Base-by-base conservation (phyloP, 2,888 invertebrate species). In the Melanargia galathea region DNA sequence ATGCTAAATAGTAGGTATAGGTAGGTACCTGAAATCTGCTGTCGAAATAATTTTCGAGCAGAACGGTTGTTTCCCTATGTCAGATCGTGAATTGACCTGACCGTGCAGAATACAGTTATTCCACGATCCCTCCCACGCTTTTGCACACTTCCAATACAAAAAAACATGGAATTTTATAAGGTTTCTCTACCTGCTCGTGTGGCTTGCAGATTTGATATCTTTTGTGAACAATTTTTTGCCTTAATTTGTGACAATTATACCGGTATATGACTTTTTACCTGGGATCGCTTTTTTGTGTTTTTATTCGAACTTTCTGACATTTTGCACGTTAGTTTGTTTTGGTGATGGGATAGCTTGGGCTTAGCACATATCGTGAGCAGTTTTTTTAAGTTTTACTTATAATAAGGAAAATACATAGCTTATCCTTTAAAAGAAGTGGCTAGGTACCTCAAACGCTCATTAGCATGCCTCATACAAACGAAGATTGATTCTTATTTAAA, bases 171-270 rank as follows among this genome's bases (percentile, higher is more conserved):
- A 78, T 84, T 81, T 85, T 84, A 85, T 84, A 83, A 85, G 80
- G 73, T 72, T 77, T 78, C 72, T 81, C 86, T 91, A 91, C 91
- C 91, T 91, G 91, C 89, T 87, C 90, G 90, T 91, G 91, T 90
- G 90, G 89, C 91, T 90, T 90, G 90, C 91, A 90, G 90, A 87
- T 91, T 89, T 89, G 90, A 90, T 90, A 90, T 82, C 90, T 85
- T 87, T 90, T 90, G 89, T 90, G 80, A 77, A 76, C 71, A 24
- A 66, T 81, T 90, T 91, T 91, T 91, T 91, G 90, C 90, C 80
- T 90, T 87, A 90, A 91, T 91, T 91, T 91, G 91, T 91, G 91
- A 90, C 90, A 91, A 90, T 90, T 91, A 91, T 90, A 90, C 82
- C 90, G 89, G 90, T 90, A 89, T 88, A 90, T 90, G 87, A 90